Base-by-base conservation (phyloP, 2,888 invertebrate species). In the Heliconius aoede region DNA sequence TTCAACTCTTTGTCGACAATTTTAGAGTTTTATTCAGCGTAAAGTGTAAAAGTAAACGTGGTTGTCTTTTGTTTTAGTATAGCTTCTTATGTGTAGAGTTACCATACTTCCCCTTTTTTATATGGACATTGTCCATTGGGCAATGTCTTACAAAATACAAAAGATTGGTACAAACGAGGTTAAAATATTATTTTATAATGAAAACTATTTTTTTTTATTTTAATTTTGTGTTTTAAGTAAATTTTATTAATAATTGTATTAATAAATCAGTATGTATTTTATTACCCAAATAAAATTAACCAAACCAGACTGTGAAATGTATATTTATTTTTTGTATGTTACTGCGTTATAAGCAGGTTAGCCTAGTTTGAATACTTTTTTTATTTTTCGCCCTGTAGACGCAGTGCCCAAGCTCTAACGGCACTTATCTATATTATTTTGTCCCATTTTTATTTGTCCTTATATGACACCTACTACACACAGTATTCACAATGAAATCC, bases 41-140 rank as follows among this genome's bases (percentile, higher is more conserved):
- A 8, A 28, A 1, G 13, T 18, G 26, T 36, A 30, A 4, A 51
- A 26, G 26, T 69, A 30, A 55, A 69, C 51, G 69, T 62, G 32
- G 24, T 76, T 73, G 68, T 64, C 78, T 76, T 26, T 78, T 78
- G 76, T 78, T 78, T 78, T 61, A 76, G 46, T 73, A 73, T 60
- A 78, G 65, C 76, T 76, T 74, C 76, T 76, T 74, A 76, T 18
- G 46, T 32, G 71, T 69, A 71, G 73, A 51, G 58, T 65, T 15
- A 28, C 65, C 73, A 76, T 74, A 64, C 72, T 55, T 71, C 28
- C 8, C 40, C 51, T 58, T 76, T 72, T 71, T 76, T 64, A 21
- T 55, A 58, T 32, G 74, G 60, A 58, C 58, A n/a, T n/a, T n/a
- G n/a, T n/a, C n/a, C n/a, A n/a, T n/a, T n/a, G n/a, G n/a, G n/a